These are phyloP conservation scores for Huso huso DNA, from an alignment of 2,797 vertebrate genomes.

Conservation along the genomic window DNA sequence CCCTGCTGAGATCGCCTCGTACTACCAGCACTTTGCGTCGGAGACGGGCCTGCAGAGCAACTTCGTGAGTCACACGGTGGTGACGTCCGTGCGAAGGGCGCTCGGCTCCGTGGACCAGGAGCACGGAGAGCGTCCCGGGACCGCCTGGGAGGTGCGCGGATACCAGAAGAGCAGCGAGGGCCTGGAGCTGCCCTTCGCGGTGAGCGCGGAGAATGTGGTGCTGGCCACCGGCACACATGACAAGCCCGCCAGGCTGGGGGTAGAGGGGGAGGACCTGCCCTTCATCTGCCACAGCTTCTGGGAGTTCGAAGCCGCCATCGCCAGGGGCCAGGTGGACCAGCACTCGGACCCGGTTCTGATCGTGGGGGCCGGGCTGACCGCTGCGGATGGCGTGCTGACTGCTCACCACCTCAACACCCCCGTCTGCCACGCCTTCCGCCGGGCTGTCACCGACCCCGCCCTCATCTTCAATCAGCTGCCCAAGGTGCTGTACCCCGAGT, in stretches of 20 bases:
- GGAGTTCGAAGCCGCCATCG: constrained; percentile 62
- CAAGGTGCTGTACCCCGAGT: constrained; percentile 68
- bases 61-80: constrained; percentile 57
- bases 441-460: constrained; percentile 49
- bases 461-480: constrained; percentile 74
- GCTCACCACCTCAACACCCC: constrained; percentile 60
- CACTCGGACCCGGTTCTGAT: constrained; percentile 58
- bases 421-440: constrained; percentile 62
- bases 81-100: constrained; percentile 53
- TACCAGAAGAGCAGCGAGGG: constrained; percentile 14
- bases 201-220: constrained; percentile 57
- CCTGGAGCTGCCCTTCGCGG: constrained; percentile 44
- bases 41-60: constrained; percentile 56
- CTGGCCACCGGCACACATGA: constrained; percentile 71
- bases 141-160: constrained; percentile 34
- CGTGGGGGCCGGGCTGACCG: constrained; percentile 66
- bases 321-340: constrained; percentile 45
- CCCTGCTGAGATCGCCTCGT: constrained; percentile 65
- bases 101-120: constrained; percentile 32
- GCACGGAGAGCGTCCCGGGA: constrained; percentile 29
- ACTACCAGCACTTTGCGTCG: constrained; percentile 67
- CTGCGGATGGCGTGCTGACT: constrained; percentile 61
- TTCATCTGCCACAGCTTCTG: constrained; percentile 65
- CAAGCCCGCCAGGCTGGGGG: constrained; percentile 53
- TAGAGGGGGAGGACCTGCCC: constrained; percentile 61